Evolutionary conservation across 2,888 invertebrate species (phyloP), one percentile per base, ranked within the genome.

Genomic region (Trilocha varians): DNA sequence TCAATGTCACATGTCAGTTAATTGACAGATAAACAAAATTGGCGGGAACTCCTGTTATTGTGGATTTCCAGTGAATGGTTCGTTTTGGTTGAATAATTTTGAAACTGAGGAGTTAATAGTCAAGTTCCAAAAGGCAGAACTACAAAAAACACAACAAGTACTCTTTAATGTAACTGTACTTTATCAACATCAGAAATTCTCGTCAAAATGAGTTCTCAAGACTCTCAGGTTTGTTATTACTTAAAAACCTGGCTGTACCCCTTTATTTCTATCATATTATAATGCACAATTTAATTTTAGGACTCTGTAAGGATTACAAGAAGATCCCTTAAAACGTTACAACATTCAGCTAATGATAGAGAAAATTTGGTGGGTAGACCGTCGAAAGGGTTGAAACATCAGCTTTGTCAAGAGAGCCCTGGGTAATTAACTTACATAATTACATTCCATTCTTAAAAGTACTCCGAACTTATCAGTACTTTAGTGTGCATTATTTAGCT

Each of bases 311-410:
- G 33, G 16, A 13, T 55, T 17, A 62, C 86, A 32, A 82, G 93
- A 58, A 91, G 90, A 74, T 90, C 91, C 16, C 83, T 94, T n/a
- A 93, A 91, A 76, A 89, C 90, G 17, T 72, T 94, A 48, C 94
- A 94, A 70, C 90, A 88, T 46, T 86, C 90, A 36, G 91, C 92
- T 32, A 87, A 85, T 38, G 91, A 92, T 61, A 91, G 91, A 65
- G 93, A 94, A 79, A 94, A 94, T 73, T 82, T 93, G 52, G 90
- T 89, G 56, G 92, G 93, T 56, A 89, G 93, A 59, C 76, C 85
- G 36, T 63, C 78, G 46, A 78, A 84, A 69, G 72, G 57, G 66
- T 65, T 80, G 38, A 89, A 89, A 55, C 82, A 84, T 60, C 80
- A 78, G 55, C 69, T 88, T 33, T 67, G 52, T 38, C 87, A 86